Base-by-base conservation (phyloP, 2,113 vertebrate species). In the Chamaetylas fuelleborni region DNA sequence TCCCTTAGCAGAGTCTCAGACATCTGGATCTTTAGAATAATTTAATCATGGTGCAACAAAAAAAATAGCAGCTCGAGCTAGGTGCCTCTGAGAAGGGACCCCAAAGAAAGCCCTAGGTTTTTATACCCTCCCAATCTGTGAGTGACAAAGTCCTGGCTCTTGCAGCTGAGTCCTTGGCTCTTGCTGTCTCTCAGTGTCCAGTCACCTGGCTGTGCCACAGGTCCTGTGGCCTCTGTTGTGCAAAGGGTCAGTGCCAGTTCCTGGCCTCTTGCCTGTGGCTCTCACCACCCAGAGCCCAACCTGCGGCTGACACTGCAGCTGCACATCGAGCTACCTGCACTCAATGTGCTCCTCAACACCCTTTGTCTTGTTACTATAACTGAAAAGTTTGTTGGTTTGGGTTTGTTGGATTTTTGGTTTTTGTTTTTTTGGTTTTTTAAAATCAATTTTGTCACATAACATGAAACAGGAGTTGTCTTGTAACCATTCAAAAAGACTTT, bases 31-130 rank as follows among this genome's bases (percentile, higher is more conserved):
- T 40, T 89, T 82, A 47, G 60, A 67, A 53, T 53, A 34, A 54
- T 69, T 40, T 54, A 54, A 69, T 26, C n/a, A 16, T 40, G 9
- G 11, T 29, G 45, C 61, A 47, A 60, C 20, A 67, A 67, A 60
- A 60, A 81, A 38, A 67, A 19, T 4, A 47, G 9, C 70, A 34
- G 40, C 24, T 69, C 8, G 2, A 82, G 16, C 29, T n/a, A 25
- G 3, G 4, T 53, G 45, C 29, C 24, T 67, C n/a, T 0, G 0
- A 61, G 29, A 36, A 89, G 40, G 29, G 9, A 40, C 40, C 19
- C n/a, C 24, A 25, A 42, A 61, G 54, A 53, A 82, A 82, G n/a
- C 29, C 17, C 45, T 60, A 38, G 11, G 9, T 1, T 60, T 89
- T 67, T 34, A 31, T 10, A 5, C 16, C 24, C 38, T 53, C 38